phyloP scores from a whole-genome alignment of 37 sponge, comb jelly and placozoan species.

The Crambe crambe region DNA sequence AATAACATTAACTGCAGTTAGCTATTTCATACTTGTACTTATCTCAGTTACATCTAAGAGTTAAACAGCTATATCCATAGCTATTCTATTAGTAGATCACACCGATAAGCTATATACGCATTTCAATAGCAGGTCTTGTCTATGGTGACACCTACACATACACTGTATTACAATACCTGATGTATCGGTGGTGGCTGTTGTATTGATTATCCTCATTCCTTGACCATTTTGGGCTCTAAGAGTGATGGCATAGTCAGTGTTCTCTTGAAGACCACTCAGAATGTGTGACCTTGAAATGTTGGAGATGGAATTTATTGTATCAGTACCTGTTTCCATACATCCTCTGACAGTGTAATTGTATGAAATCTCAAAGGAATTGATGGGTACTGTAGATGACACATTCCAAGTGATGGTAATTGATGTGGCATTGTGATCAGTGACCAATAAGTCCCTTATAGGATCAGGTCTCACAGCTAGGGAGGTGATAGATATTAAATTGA shows the following conservation, averaged over 20 bases:
- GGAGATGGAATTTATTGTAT: not conserved
- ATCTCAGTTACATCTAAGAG: too few species aligned
- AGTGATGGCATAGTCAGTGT: conserved; percentile 15
- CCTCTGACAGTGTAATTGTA: not conserved
- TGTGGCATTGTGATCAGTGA: not conserved
- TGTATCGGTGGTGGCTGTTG: not conserved
- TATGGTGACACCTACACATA: too few species aligned
- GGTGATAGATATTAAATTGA: too few species aligned
- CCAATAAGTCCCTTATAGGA: not conserved
- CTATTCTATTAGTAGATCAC: too few species aligned
- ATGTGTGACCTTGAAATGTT: not conserved
- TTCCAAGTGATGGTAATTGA: not conserved
- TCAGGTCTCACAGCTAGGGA: not conserved
- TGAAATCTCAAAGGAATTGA: not conserved
- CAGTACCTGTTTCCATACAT: not conserved
- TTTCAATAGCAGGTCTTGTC: too few species aligned
- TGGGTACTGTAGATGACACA: not conserved
- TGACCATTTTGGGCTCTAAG: conserved; percentile 1
- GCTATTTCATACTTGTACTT: too few species aligned
- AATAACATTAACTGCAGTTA: too few species aligned
- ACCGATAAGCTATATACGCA: too few species aligned
- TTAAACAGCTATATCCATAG: too few species aligned
- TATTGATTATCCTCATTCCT: not conserved
- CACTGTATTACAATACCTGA: too few species aligned
- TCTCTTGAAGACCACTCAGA: not conserved